Evolutionary conservation across 2,888 invertebrate genomes (phyloP).

Genomic region (Heteropelma amictum): DNA sequence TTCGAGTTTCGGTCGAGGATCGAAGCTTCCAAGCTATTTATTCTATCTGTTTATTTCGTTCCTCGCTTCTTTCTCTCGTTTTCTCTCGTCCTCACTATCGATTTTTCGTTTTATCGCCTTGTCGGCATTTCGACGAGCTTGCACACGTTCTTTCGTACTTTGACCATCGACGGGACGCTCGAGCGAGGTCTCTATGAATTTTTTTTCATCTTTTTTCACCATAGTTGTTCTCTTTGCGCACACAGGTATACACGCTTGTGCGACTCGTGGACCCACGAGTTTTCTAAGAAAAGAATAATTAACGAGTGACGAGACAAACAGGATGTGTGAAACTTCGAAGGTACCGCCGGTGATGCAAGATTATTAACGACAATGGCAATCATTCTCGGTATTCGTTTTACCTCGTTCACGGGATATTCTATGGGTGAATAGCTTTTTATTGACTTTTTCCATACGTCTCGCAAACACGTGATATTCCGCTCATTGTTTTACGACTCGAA

Average conservation of each 20-base stretch:
- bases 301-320: constrained; percentile 11
- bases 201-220: constrained; percentile 27
- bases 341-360: not conserved
- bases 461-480: too few relatives aligned
- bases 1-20: not conserved
- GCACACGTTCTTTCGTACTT: constrained; percentile 43
- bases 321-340: not conserved
- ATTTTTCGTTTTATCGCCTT: constrained; percentile 31
- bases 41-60: not conserved
- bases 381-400: not conserved
- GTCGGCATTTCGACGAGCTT: constrained; percentile 50
- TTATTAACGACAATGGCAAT: constrained; percentile 16
- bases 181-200: constrained; percentile 31
- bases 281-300: constrained; percentile 43
- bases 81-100: not conserved
- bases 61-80: not conserved
- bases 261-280: not conserved
- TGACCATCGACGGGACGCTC: constrained; percentile 25
- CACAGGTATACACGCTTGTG: constrained; percentile 23
- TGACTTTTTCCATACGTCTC: too few relatives aligned
- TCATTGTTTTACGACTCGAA: too few relatives aligned
- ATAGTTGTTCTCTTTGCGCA: constrained; percentile 1
- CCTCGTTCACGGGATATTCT: not conserved
- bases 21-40: constrained; percentile 16
- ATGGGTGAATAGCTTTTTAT: not conserved